These are phyloP conservation scores for Drosophila tani DNA, from an alignment of 1,140 invertebrate genomes.

Conservation along the genomic window DNA sequence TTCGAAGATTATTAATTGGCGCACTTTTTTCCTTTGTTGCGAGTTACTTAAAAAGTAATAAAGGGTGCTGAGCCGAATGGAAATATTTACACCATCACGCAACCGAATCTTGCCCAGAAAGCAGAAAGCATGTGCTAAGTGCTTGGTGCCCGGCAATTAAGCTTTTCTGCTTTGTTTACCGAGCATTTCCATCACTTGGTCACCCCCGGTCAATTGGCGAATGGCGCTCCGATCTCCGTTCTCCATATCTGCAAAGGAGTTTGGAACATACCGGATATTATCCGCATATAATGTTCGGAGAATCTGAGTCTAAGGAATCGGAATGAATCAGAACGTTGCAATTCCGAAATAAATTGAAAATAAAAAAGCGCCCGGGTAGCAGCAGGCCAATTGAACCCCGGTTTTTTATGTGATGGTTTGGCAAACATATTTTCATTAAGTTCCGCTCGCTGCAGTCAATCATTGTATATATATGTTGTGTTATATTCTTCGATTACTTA, in stretches of 20 bases:
- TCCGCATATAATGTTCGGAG: neutral
- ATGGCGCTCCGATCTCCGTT: neutral
- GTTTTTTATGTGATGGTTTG: constrained; percentile 17
- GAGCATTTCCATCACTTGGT: constrained; percentile 37
- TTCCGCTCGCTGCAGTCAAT: constrained; percentile 2
- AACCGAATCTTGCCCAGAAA: constrained; percentile 25
- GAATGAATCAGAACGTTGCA: constrained; percentile 26
- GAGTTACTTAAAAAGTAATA: constrained; percentile 60
- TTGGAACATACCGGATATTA: constrained; percentile 34
- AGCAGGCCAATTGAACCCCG: neutral
- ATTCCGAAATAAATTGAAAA: constrained; percentile 20
- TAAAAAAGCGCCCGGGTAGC: too few relatives aligned
- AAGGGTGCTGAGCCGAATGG: constrained; percentile 42
- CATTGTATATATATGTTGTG: neutral
- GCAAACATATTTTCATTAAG: constrained; percentile 28
- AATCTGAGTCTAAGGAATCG: neutral
- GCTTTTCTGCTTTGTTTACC: constrained; percentile 52
- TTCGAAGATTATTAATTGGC: constrained; percentile 61
- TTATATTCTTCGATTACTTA: constrained; percentile 13
- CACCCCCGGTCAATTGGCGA: constrained; percentile 4
- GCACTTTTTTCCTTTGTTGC: constrained; percentile 53
- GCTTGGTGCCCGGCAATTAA: constrained; percentile 41
- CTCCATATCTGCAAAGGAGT: constrained; percentile 20
- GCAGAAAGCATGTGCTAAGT: constrained; percentile 12
- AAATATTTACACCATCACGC: constrained; percentile 34